These are phyloP conservation scores for Poeciliopsis paucimaculata DNA, from an alignment of 2,797 vertebrate species.

Conservation along the genomic window DNA sequence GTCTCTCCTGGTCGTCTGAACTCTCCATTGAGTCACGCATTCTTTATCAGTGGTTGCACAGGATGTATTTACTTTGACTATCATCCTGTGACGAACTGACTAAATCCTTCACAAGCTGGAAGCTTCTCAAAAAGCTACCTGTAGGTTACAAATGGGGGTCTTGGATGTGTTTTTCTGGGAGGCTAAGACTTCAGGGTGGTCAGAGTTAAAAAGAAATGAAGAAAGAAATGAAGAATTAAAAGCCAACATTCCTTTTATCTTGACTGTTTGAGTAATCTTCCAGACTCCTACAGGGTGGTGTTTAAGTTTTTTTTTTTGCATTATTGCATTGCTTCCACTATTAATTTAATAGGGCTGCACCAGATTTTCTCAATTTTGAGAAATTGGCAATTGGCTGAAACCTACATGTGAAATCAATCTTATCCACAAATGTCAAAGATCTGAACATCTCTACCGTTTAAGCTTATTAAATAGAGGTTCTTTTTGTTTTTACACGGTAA, in stretches of 20 bases:
- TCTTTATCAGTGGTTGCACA: conserved; percentile 54
- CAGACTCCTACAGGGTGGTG: background rate
- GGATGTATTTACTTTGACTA: conserved; percentile 42
- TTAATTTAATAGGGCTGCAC: background rate
- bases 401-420: background rate
- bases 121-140: conserved; percentile 16
- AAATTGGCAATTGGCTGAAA: background rate
- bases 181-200: background rate
- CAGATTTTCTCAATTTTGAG: background rate
- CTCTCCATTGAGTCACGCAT: conserved; percentile 18
- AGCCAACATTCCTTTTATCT: background rate
- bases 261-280: background rate
- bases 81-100: conserved; percentile 24
- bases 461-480: background rate
- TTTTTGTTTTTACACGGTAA: background rate
- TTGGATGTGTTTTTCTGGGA: background rate
- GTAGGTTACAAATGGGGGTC: conserved; percentile 14
- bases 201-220: background rate
- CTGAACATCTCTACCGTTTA: background rate
- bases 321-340: background rate
- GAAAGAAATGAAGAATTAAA: background rate
- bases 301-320: background rate
- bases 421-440: background rate
- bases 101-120: conserved; percentile 36
- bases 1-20: conserved; percentile 11